phyloP scores from a whole-genome alignment of 2,113 vertebrate species.

The Columba janthina region DNA sequence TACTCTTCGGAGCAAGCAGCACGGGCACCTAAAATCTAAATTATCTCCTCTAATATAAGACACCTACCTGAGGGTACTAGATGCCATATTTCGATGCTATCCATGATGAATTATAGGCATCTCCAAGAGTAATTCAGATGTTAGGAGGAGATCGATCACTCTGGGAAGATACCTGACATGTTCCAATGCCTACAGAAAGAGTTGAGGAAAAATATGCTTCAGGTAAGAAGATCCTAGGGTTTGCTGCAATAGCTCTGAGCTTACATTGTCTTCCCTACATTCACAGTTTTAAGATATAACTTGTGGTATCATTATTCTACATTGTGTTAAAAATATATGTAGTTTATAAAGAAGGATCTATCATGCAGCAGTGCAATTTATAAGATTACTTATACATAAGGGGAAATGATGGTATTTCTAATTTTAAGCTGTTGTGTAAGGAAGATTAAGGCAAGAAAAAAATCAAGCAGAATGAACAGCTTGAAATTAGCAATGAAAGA shows the following conservation, averaged over 20 bases:
- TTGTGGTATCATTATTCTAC: neutral
- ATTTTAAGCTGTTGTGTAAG: neutral
- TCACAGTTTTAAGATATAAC: neutral
- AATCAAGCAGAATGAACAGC: neutral
- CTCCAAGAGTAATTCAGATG: neutral
- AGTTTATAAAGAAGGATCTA: neutral
- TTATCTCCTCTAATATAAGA: neutral
- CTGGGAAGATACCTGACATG: neutral
- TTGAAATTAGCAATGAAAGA: neutral
- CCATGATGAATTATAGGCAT: neutral
- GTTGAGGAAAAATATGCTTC: neutral
- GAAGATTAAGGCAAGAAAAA: slow-evolving; percentile 2
- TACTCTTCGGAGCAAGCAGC: neutral
- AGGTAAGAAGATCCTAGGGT: neutral
- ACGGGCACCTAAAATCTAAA: neutral
- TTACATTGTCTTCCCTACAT: neutral
- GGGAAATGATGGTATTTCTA: neutral
- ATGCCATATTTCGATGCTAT: neutral
- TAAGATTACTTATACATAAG: neutral
- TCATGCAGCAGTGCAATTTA: neutral
- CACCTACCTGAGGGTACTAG: neutral
- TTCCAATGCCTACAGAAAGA: neutral
- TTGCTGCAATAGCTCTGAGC: neutral
- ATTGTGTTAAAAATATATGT: neutral
- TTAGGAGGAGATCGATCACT: neutral